A percentile compares a stretch with the other conserved stretches of the same genome.
Conservation (phyloP, 2,113 vertebrate genomes). For the Clarias magur region DNA sequence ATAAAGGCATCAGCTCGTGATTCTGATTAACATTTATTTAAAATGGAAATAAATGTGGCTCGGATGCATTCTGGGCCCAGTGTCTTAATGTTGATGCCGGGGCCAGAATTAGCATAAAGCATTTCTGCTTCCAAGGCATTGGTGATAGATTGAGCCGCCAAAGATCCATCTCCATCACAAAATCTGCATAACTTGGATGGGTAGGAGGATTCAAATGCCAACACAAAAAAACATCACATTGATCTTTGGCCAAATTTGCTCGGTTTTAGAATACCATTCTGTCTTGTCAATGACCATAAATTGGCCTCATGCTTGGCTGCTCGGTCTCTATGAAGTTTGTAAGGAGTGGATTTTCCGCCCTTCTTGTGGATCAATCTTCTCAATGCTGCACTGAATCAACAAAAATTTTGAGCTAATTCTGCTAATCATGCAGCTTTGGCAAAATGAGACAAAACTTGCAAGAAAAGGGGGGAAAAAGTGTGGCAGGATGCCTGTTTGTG, state of each 20-base stretch:
- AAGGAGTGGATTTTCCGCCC: background rate
- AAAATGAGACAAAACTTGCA: constrained; percentile 33
- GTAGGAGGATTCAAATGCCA: constrained; percentile 20
- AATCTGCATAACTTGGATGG: constrained; percentile 15
- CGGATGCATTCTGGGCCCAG: constrained; percentile 4
- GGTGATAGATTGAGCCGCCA: constrained; percentile 40
- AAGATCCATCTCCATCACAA: constrained; percentile 41
- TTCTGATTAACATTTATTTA: constrained; percentile 51
- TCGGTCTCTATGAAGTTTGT: background rate
- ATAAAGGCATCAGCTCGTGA: background rate
- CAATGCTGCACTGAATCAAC: constrained; percentile 47
- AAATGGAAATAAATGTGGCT: constrained; percentile 48
- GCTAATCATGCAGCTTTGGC: constrained; percentile 49
- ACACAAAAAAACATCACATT: constrained; percentile 34
- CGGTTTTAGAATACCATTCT: constrained; percentile 17
- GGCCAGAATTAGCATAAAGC: constrained; percentile 47
- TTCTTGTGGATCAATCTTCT: background rate
- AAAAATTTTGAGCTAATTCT: constrained; percentile 42
- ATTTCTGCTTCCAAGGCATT: constrained; percentile 18
- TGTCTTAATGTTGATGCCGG: constrained; percentile 44
- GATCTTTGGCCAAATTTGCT: constrained; percentile 36
- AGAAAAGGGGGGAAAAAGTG: background rate
- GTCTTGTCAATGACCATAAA: constrained; percentile 28
- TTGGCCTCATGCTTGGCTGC: background rate
- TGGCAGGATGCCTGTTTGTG: constrained; percentile 32